phyloP scores from a whole-genome alignment of 2,888 invertebrate species.

The Drosophila mayaguana region DNA sequence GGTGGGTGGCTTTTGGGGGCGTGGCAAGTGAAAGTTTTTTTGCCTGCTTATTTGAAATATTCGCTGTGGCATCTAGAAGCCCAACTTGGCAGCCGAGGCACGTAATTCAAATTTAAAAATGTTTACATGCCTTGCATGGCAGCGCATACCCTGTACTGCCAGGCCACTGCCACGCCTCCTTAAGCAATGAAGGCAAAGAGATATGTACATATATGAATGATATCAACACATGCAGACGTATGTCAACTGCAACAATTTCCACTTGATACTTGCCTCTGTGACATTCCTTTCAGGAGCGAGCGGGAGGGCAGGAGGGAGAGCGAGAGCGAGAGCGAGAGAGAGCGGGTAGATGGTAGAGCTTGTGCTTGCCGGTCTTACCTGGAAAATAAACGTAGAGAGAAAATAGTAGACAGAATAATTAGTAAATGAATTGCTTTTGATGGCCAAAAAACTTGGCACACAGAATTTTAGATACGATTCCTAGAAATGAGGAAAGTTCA shows the following conservation, averaged over 20 bases:
- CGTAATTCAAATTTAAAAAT: constrained; percentile 80
- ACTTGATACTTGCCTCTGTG: constrained; percentile 22
- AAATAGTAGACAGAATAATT: constrained; percentile 44
- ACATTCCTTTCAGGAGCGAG: constrained; percentile 34
- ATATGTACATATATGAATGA: not conserved
- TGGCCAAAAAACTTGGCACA: constrained; percentile 25
- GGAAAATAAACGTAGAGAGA: constrained; percentile 25
- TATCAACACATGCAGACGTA: constrained; percentile 6
- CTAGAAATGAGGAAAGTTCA: not conserved
- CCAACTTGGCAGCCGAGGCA: constrained; percentile 62
- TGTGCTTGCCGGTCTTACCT: constrained; percentile 42
- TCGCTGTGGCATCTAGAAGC: constrained; percentile 21
- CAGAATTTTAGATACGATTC: constrained; percentile 35
- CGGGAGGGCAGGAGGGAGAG: not conserved
- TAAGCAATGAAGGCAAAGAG: not conserved
- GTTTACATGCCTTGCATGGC: constrained; percentile 73
- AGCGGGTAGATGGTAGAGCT: not conserved
- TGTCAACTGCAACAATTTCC: constrained; percentile 8
- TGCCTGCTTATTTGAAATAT: constrained; percentile 57
- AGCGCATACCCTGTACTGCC: constrained; percentile 2
- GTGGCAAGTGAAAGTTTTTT: constrained; percentile 55
- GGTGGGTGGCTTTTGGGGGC: not conserved
- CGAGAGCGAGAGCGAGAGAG: not conserved
- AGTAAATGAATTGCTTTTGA: constrained; percentile 45
- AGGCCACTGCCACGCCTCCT: not conserved